Conservation (phyloP, 2,888 invertebrate genomes). For the Chaetogeoica ovagalla region DNA sequence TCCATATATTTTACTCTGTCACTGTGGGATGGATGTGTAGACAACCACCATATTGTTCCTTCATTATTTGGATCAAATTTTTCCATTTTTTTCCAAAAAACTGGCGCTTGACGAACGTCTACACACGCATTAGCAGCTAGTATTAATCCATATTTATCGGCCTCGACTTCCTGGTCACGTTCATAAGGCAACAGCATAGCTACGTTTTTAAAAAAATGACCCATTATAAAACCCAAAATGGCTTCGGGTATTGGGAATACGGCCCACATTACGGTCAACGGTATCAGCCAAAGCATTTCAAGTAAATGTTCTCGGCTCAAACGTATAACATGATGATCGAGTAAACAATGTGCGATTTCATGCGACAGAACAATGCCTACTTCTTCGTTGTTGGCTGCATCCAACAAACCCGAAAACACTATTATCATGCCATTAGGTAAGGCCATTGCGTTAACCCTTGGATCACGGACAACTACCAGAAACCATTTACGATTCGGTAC, state of each 20-base stretch:
- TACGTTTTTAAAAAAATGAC: conserved; percentile 38
- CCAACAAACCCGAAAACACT: conserved; percentile 22
- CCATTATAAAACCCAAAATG: conserved; percentile 23
- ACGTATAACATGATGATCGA: conserved; percentile 31
- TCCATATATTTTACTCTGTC: conserved; percentile 33
- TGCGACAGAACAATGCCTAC: conserved; percentile 37
- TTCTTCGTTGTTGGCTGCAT: conserved; percentile 16
- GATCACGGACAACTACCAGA: conserved; percentile 29
- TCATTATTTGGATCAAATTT: conserved; percentile 14
- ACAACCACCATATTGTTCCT: conserved; percentile 23
- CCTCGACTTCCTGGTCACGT: conserved; percentile 39
- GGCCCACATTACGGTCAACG: conserved; percentile 12
- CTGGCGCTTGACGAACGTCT: conserved; percentile 27
- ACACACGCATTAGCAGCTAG: conserved; percentile 42
- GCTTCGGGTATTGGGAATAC: conserved; percentile 41
- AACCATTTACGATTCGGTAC: conserved; percentile 34
- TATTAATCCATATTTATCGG: conserved; percentile 43
- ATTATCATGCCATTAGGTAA: conserved; percentile 43
- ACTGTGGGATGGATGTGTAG: conserved; percentile 25
- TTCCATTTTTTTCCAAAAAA: conserved; percentile 42
- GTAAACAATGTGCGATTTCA: conserved; percentile 39
- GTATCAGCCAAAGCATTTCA: conserved; percentile 32
- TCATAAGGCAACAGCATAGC: conserved; percentile 35
- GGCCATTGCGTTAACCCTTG: conserved; percentile 46
- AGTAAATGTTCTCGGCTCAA: conserved; percentile 30